Base-by-base conservation (phyloP, 64 coral and sea anemone genomes). In the Astreopora myriophthalma region DNA sequence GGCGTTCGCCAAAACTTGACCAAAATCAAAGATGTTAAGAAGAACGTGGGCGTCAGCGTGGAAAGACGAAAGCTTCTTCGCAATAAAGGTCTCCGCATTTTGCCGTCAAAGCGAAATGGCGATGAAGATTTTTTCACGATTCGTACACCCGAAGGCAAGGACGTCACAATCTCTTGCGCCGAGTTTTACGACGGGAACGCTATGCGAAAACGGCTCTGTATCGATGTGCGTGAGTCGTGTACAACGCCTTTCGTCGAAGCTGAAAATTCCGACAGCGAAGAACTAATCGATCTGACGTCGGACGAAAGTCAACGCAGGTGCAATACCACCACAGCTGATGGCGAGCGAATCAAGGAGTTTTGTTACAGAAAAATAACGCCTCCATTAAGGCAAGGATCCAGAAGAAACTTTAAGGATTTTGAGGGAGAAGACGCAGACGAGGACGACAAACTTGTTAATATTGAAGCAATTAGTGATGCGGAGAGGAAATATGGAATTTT, bases 391-490 rank as follows among this genome's bases (percentile, higher is more conserved):
- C 24, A 67, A 67, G 91, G 95, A 0, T 92, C 89, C 1, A 87
- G 87, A 16, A 85, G 95, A 72, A 97, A 97, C 49, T 97, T 97
- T 62, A 97, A 82, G 29, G 85, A 90, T 49, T 73, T 87, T 38
- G 87, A 94, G 9, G 87, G 91, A 34, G 83, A 94, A 70, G 82
- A 30, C 31, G 76, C 57, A 1, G 71, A 91, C 6, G 61, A 94
- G 16, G 72, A 86, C 4, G 76, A 81, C 12, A 20, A 39, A 34
- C 19, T 90, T 8, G 24, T 1, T 12, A 14, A 3, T 55, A 10
- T 73, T 31, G 26, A 70, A 40, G 23, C 29, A 0, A 26, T 74
- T 39, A 31, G 16, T 12, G 49, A 4, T 27, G 35, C 1, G 27
- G 70, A 87, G 17, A 49, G 85, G 12, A 87, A 72, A 72, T 70